Evolutionary conservation across 2,113 vertebrate genomes (phyloP).

Genomic region (Petrocephalus microphthalmus): DNA sequence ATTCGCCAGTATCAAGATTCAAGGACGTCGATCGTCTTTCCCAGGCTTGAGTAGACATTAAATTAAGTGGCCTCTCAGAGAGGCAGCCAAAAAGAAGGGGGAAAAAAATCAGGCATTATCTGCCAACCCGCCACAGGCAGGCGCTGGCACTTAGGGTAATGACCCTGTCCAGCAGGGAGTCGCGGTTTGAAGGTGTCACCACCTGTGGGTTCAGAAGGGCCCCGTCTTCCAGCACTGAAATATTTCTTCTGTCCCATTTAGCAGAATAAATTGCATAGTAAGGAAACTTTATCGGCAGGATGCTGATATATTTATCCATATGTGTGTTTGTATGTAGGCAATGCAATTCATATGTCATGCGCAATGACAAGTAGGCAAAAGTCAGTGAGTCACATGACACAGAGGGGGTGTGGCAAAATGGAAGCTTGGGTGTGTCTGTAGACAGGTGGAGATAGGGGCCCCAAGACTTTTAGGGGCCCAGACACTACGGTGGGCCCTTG

Average conservation of each 20-base stretch:
- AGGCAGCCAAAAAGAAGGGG: not conserved
- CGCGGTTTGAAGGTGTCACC: conserved; percentile 43
- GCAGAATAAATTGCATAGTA: not conserved
- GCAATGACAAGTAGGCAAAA: not conserved
- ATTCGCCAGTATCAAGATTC: not conserved
- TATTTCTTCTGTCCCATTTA: not conserved
- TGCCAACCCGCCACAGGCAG: conserved; percentile 40
- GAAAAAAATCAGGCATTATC: conserved; percentile 39
- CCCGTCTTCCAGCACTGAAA: conserved; percentile 21
- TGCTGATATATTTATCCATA: not conserved
- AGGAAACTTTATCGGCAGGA: not conserved
- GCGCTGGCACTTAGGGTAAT: conserved; percentile 56
- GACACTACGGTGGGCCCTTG: not conserved
- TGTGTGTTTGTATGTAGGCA: not conserved
- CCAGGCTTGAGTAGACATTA: conserved; percentile 9
- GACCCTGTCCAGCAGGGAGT: conserved; percentile 45
- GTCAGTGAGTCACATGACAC: not conserved
- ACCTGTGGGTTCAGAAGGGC: conserved; percentile 40
- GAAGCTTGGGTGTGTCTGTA: conserved; percentile 15
- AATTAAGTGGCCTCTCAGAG: conserved; percentile 14
- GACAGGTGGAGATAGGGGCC: not conserved
- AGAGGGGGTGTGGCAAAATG: not conserved
- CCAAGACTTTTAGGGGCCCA: not conserved
- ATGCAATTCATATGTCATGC: not conserved
- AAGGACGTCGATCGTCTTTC: not conserved